Conservation (phyloP, 2,888 invertebrate species). For the Rapana venosa region DNA sequence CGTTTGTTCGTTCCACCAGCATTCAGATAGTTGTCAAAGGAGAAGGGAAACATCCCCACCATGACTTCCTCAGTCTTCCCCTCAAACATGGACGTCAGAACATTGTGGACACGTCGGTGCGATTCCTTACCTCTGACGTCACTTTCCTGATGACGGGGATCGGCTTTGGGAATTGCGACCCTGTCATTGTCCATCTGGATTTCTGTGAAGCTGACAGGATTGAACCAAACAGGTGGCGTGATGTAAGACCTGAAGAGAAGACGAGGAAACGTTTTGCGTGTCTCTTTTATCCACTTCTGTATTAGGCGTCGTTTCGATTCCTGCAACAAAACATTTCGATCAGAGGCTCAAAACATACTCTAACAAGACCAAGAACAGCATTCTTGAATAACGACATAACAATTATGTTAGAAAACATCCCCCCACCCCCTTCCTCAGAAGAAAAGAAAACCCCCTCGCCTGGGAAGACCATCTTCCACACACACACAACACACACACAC, state of each 20-base stretch:
- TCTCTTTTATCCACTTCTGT: background rate
- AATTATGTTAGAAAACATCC: no score
- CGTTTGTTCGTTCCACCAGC: background rate
- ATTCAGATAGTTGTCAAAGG: slow-evolving; percentile 19
- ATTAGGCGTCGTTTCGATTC: background rate
- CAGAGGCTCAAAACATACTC: no score
- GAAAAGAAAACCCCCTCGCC: no score
- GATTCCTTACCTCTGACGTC: slow-evolving; percentile 13
- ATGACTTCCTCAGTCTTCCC: background rate
- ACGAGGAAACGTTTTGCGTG: background rate
- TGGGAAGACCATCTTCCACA: no score
- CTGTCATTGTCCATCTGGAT: background rate
- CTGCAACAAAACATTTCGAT: background rate
- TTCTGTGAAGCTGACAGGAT: background rate
- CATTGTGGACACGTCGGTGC: background rate
- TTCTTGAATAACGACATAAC: no score
- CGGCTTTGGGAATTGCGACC: background rate
- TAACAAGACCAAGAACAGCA: no score
- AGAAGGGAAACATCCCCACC: background rate
- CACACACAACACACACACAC: no score
- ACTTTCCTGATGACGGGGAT: background rate
- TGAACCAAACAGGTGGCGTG: background rate
- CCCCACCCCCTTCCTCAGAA: no score
- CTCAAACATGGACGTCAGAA: background rate
- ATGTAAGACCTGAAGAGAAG: background rate